These are phyloP conservation scores for Nephrotoma appendiculata DNA, from an alignment of 2,888 invertebrate species.

Conservation along the genomic window DNA sequence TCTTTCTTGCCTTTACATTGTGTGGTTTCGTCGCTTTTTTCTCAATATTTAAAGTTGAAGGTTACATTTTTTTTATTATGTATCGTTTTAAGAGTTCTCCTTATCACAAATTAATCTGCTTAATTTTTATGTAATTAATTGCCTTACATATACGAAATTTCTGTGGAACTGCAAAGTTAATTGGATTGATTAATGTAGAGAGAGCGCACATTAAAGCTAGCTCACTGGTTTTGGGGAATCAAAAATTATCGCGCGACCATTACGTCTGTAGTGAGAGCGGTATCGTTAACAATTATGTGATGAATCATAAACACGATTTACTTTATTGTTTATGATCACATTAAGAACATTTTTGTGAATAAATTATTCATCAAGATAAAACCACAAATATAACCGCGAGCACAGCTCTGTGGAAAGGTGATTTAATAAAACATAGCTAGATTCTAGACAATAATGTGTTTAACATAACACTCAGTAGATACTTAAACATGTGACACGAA, in stretches of 20 bases:
- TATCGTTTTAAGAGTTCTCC: background rate
- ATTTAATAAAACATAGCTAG: too few relatives aligned
- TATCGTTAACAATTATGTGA: background rate
- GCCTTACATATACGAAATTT: background rate
- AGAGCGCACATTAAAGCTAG: background rate
- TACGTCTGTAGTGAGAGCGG: background rate
- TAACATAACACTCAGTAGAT: too few relatives aligned
- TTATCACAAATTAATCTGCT: background rate
- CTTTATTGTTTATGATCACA: background rate
- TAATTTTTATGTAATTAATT: background rate
- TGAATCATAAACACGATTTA: background rate
- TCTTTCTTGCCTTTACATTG: background rate
- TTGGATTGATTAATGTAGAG: background rate
- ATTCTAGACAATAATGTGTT: too few relatives aligned
- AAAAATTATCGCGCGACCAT: background rate
- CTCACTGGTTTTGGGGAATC: too few relatives aligned
- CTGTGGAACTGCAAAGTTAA: background rate
- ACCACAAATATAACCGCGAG: too few relatives aligned
- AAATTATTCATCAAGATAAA: background rate
- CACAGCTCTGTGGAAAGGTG: too few relatives aligned
- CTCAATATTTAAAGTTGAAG: background rate
- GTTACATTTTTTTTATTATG: background rate
- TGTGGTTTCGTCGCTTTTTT: background rate
- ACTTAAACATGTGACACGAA: too few relatives aligned
- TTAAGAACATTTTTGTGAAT: background rate